phyloP scores from a whole-genome alignment of 2,888 invertebrate genomes.

The Andrena trimmerana region DNA sequence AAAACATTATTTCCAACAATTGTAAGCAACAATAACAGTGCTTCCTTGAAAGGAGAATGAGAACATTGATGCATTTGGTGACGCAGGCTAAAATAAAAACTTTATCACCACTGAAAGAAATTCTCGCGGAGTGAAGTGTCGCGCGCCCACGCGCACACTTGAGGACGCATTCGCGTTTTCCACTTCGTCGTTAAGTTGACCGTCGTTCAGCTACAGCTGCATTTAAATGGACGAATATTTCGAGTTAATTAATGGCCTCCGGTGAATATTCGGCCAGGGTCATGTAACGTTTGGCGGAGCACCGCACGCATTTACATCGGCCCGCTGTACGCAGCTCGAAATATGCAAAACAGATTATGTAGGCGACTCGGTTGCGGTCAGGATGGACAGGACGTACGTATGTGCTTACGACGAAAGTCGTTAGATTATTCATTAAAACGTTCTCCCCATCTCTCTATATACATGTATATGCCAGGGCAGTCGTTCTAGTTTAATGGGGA shows the following conservation, averaged over 20 bases:
- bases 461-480: conserved; percentile 13
- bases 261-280: conserved; percentile 64
- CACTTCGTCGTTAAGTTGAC: conserved; percentile 63
- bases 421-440: conserved; percentile 77
- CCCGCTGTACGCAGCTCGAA: conserved; percentile 72
- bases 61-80: conserved; percentile 5
- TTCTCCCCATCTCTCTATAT: conserved; percentile 22
- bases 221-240: conserved; percentile 71
- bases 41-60: background rate
- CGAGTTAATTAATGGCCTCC: conserved; percentile 72
- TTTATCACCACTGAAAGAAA: conserved; percentile 50
- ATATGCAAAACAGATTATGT: conserved; percentile 82
- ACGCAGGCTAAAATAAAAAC: conserved; percentile 75
- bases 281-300: conserved; percentile 73
- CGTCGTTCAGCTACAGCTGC: conserved; percentile 59
- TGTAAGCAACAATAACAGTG: no score
- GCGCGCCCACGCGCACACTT: background rate
- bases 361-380: conserved; percentile 71
- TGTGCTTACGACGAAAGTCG: conserved; percentile 56
- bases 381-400: conserved; percentile 64
- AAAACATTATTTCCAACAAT: no score
- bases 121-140: background rate
- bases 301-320: conserved; percentile 77
- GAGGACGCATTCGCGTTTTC: conserved; percentile 41
- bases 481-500: conserved; percentile 11